Conservation (phyloP, 2,797 vertebrate genomes). For the Pangasius sanitwongsei region DNA sequence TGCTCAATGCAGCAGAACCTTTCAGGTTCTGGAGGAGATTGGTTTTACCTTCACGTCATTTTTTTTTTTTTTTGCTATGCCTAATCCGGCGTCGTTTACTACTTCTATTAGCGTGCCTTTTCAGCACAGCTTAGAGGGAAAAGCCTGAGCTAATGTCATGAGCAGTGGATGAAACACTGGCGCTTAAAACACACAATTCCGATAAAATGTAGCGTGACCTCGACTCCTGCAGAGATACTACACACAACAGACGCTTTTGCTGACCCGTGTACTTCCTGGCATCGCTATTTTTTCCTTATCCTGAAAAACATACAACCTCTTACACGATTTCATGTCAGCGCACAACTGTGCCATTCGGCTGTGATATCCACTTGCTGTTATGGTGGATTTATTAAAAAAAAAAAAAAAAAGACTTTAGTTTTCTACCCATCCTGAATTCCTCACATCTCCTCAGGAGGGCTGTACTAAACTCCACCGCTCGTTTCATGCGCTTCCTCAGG, state of each 20-base stretch:
- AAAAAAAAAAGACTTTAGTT: neutral
- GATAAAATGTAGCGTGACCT: too few relatives aligned
- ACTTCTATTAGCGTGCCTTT: neutral
- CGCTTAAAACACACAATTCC: neutral
- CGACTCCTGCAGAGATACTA: neutral
- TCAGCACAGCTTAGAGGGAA: neutral
- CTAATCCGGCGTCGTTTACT: neutral
- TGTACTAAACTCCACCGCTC: constrained; percentile 58
- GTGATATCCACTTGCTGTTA: neutral
- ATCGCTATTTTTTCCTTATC: neutral
- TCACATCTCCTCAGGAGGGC: constrained; percentile 66
- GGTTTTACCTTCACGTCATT: neutral
- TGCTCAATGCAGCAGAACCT: neutral
- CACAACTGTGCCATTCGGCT: neutral
- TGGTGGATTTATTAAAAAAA: neutral
- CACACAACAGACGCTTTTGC: too few relatives aligned
- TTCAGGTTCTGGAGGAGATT: neutral
- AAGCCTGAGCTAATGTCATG: neutral
- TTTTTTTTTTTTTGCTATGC: neutral
- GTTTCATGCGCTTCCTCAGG: constrained; percentile 68
- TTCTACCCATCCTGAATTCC: constrained; percentile 60
- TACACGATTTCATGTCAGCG: constrained; percentile 22
- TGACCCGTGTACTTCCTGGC: neutral
- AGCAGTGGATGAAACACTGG: neutral
- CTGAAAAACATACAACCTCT: neutral